Evolutionary conservation across 2,888 invertebrate genomes (phyloP).

Genomic region (Erynnis tages): DNA sequence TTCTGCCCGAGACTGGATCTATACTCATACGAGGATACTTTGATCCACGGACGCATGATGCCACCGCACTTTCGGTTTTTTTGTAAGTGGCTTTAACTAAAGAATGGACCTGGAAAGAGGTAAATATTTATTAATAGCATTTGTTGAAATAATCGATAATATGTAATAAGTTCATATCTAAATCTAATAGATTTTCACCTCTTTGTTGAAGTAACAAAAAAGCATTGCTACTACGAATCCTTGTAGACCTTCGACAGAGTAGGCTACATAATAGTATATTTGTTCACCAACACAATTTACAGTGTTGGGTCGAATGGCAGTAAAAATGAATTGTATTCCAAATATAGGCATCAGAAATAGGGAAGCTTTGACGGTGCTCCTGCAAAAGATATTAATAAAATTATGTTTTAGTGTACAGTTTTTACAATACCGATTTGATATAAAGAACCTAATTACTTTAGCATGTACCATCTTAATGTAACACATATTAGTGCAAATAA

Average conservation of each 20-base stretch:
- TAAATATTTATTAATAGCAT: no score
- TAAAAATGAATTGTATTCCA: conserved; percentile 85
- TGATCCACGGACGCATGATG: conserved; percentile 58
- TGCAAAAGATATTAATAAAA: conserved; percentile 45
- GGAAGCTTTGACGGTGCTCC: conserved; percentile 84
- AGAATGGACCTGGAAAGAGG: conserved; percentile 62
- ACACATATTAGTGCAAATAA: no score
- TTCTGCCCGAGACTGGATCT: conserved; percentile 50
- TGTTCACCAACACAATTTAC: conserved; percentile 76
- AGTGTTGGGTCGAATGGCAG: conserved; percentile 78
- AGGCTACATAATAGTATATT: conserved; percentile 81
- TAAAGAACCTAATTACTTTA: no score
- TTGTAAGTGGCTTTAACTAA: conserved; percentile 67
- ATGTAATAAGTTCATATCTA: no score
- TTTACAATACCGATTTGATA: no score
- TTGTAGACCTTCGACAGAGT: conserved; percentile 82
- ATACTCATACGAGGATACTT: conserved; percentile 49
- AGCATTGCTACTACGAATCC: conserved; percentile 83
- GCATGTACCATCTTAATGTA: no score
- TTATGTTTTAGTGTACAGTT: no score
- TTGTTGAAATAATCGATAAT: no score
- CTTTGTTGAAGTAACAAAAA: conserved; percentile 85
- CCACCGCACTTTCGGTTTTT: conserved; percentile 67
- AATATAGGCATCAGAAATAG: conserved; percentile 86
- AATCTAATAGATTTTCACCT: no score